Base-by-base conservation (phyloP, 2,888 invertebrate genomes). In the Ennomos erosarius region DNA sequence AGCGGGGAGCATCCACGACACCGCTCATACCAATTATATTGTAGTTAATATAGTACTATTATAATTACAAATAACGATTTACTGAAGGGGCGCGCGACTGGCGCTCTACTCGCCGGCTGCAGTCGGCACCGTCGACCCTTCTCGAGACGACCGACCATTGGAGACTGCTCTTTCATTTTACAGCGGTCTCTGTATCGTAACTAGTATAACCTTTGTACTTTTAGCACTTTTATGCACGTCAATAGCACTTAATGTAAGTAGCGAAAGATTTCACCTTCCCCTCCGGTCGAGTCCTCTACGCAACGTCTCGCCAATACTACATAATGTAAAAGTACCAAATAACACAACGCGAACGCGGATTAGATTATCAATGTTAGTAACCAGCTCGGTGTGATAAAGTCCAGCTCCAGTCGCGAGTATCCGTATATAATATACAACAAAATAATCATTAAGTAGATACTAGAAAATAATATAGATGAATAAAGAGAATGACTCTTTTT, bases 11-110 rank as follows among this genome's bases (percentile, higher is more conserved):
- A 91, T 91, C 91, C 90, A 90, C 90, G 84, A 84, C 79, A 84
- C 91, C 91, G 89, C 90, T 91, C 91, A 92, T 92, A 90, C 91
- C 91, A 90, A 85, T 88, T 90, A 91, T 88, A 90, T 86, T 87
- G 90, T 91, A 91, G 90, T 88, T 89, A 85, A 83, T 88, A 89
- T 82, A 86, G 79, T 87, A 88, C 81, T 87, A 26, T 26, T 26
- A 26, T 26, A 85, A 87, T 86, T 86, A 88, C 80, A 80, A 82
- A 82, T 86, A 85, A 88, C 82, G 77, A 82, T 81, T 82, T 85
- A 84, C 68, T 77, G 77, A 74, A 79, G 79, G 77, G 76, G 73
- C 68, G 67, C 75, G 74, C 74, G 75, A 75, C 75, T 80, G 81
- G 74, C 68, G 69, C 73, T 74, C 48, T 26, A 55, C 62, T 58